Evolutionary conservation across 2,113 vertebrate genomes (phyloP).

Genomic region (Gambusia affinis): DNA sequence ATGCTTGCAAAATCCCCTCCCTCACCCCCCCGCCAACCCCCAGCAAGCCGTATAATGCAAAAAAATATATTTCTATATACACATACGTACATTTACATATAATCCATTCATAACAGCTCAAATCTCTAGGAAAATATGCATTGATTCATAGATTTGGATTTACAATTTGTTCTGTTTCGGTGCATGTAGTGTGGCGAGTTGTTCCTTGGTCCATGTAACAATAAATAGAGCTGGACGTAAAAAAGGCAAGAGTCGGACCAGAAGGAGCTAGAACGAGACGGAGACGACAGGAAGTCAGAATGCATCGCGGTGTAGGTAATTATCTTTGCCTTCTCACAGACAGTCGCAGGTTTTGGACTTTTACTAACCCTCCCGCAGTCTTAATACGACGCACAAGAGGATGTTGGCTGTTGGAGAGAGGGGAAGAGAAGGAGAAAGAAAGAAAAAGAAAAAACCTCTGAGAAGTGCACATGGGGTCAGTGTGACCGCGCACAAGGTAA

Average conservation of each 20-base stretch:
- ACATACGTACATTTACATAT: conserved; percentile 82
- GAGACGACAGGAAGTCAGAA: conserved; percentile 72
- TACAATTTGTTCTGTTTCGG: conserved; percentile 76
- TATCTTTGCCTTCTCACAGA: conserved; percentile 66
- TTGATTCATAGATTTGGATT: conserved; percentile 79
- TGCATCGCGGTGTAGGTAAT: conserved; percentile 67
- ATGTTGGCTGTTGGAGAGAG: too few species aligned
- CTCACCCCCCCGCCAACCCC: conserved; percentile 16
- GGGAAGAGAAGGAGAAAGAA: too few species aligned
- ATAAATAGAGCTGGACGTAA: conserved; percentile 77
- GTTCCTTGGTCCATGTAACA: conserved; percentile 75
- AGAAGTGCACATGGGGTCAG: too few species aligned
- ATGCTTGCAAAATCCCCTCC: conserved; percentile 73
- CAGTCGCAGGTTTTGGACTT: conserved; percentile 40
- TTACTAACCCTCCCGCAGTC: background rate
- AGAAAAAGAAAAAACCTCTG: too few species aligned
- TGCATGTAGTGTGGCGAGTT: conserved; percentile 76
- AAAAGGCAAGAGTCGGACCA: conserved; percentile 48
- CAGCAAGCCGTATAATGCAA: conserved; percentile 77
- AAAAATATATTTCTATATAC: conserved; percentile 84
- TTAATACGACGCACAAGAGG: too few species aligned
- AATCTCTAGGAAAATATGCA: conserved; percentile 83
- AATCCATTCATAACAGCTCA: conserved; percentile 80
- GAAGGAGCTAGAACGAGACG: conserved; percentile 60
- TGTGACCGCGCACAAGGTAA: too few species aligned